Conservation (phyloP, 2,888 invertebrate genomes). For the Fragum sueziense region DNA sequence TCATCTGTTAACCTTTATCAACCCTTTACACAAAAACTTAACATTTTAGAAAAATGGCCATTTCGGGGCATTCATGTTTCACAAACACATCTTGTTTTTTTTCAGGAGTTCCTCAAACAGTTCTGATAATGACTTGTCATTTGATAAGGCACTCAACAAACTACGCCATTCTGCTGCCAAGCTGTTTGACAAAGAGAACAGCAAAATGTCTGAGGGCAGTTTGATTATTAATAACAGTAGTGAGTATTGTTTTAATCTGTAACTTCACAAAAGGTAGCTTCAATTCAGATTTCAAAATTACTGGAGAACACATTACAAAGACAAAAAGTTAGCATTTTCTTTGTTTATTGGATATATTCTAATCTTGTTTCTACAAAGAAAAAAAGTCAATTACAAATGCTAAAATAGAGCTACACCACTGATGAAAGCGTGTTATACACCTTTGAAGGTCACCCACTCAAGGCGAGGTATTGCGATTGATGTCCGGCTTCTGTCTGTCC, state of each 20-base stretch:
- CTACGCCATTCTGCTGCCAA: conserved; percentile 6
- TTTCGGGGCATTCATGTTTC: too few relatives aligned
- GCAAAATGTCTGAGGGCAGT: conserved; percentile 33
- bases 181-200: conserved; percentile 27
- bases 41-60: too few relatives aligned
- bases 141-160: conserved; percentile 22
- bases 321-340: background rate
- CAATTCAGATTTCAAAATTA: background rate
- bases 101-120: conserved; percentile 24
- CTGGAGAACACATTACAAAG: background rate
- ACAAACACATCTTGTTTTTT: conserved; percentile 1
- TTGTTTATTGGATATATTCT: background rate
- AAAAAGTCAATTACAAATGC: background rate
- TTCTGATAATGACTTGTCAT: conserved; percentile 30
- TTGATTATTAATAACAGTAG: conserved; percentile 21
- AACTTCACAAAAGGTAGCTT: background rate
- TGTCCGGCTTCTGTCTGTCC: too few relatives aligned
- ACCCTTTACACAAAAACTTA: too few relatives aligned
- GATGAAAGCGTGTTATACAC: too few relatives aligned
- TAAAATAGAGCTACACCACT: too few relatives aligned
- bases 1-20: too few relatives aligned
- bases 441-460: too few relatives aligned
- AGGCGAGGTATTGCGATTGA: too few relatives aligned
- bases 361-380: background rate
- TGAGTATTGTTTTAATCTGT: conserved; percentile 3